phyloP scores from a whole-genome alignment of 92 coral and sea anemone species.

The Isaurus tuberculatus region DNA sequence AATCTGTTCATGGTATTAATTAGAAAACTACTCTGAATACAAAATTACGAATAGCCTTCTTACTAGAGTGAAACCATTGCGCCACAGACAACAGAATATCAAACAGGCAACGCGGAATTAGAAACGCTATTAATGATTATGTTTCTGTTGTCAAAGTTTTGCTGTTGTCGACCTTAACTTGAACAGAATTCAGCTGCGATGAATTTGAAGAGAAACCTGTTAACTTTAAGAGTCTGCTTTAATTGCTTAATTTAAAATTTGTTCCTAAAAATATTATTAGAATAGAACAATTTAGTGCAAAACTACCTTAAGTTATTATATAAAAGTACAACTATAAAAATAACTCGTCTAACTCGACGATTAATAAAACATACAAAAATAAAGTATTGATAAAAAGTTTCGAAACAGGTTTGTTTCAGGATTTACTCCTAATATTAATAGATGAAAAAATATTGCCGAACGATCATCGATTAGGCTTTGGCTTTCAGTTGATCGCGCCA shows the following conservation, averaged over 20 bases:
- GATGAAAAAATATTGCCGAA: background rate
- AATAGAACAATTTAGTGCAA: background rate
- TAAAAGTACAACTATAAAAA: constrained; percentile 16
- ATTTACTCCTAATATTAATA: constrained; percentile 1
- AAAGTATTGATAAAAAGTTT: background rate
- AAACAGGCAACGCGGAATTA: background rate
- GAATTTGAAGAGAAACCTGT: background rate
- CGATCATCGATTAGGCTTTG: background rate
- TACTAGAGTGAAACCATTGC: background rate
- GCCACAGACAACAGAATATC: background rate
- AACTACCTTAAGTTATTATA: constrained; percentile 30
- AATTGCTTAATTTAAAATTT: background rate
- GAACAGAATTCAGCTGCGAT: constrained; percentile 11
- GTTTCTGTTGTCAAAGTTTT: background rate
- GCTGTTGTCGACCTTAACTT: background rate
- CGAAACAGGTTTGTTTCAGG: background rate
- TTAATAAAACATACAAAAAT: background rate
- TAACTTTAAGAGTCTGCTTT: constrained; percentile 3
- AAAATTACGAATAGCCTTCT: background rate
- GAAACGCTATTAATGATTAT: background rate
- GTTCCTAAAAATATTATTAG: background rate
- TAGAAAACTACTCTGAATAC: background rate
- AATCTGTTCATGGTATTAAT: background rate
- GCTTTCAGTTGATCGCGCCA: constrained; percentile 43
- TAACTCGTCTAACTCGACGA: background rate